Evolutionary conservation across 2,113 vertebrate genomes (phyloP).

Genomic region (Xyrauchen texanus): DNA sequence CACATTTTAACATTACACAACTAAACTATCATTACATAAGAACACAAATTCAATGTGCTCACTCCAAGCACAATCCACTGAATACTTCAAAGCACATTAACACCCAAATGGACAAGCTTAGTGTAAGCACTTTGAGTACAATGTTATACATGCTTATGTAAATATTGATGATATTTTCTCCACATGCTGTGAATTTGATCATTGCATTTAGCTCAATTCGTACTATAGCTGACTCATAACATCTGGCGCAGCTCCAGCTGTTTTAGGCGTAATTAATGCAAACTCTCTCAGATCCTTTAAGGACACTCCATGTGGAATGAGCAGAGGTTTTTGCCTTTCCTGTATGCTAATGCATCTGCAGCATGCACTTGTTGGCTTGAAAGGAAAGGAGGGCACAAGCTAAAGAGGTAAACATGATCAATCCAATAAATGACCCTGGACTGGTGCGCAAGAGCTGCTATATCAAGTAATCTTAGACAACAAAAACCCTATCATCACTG

Average conservation of each 20-base stretch:
- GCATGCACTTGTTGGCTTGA: conserved; percentile 35
- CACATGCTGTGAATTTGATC: conserved; percentile 10
- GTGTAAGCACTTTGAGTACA: neutral
- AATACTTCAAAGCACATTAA: neutral
- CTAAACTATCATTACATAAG: too few relatives aligned
- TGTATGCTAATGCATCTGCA: conserved; percentile 46
- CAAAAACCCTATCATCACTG: conserved; percentile 61
- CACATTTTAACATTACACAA: too few relatives aligned
- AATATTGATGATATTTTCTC: conserved; percentile 24
- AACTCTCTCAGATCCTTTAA: conserved; percentile 50
- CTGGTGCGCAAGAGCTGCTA: conserved; percentile 48
- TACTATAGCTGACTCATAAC: conserved; percentile 58
- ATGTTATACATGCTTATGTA: neutral
- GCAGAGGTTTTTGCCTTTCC: conserved; percentile 37
- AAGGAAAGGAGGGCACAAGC: conserved; percentile 29
- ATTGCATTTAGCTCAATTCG: conserved; percentile 47
- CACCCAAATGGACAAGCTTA: neutral
- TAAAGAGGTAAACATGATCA: conserved; percentile 53
- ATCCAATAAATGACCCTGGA: conserved; percentile 48
- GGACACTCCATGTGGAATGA: conserved; percentile 42
- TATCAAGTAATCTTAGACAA: conserved; percentile 61
- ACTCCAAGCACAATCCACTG: too few relatives aligned
- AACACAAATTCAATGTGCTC: too few relatives aligned
- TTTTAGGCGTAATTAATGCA: conserved; percentile 62
- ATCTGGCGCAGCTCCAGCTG: conserved; percentile 56